Conservation (phyloP, 2,888 invertebrate genomes). For the Synanthedon vespiformis region DNA sequence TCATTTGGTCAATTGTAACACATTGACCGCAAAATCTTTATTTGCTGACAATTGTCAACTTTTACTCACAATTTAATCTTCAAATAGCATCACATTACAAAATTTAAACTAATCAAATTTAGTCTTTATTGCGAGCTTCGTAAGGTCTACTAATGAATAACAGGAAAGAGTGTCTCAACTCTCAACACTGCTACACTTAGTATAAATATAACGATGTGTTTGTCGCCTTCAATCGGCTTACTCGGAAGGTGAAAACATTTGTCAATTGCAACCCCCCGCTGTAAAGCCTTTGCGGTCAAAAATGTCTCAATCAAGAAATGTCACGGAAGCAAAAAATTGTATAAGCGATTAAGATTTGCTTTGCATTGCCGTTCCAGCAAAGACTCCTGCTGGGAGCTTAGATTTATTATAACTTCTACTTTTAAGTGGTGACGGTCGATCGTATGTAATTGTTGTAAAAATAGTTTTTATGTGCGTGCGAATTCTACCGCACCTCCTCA, state of each 20-base stretch:
- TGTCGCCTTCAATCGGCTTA: constrained; percentile 46
- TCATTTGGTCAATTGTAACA: constrained; percentile 13
- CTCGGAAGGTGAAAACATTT: constrained; percentile 36
- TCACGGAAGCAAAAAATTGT: constrained; percentile 24
- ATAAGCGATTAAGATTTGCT: constrained; percentile 21
- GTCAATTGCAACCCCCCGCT: constrained; percentile 51
- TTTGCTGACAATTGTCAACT: constrained; percentile 14
- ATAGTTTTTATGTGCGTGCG: too few relatives aligned
- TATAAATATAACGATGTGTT: constrained; percentile 25
- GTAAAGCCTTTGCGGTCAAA: constrained; percentile 54
- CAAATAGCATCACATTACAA: constrained; percentile 1
- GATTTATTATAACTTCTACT: constrained; percentile 28
- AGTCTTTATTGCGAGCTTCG: constrained; percentile 1
- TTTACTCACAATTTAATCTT: constrained; percentile 23
- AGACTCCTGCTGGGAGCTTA: constrained; percentile 43
- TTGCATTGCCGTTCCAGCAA: constrained; percentile 33
- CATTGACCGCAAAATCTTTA: constrained; percentile 23
- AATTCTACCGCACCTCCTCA: too few relatives aligned
- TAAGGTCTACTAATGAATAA: constrained; percentile 3
- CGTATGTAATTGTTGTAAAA: too few relatives aligned
- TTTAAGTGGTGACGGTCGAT: neutral
- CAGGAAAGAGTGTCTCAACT: constrained; percentile 9
- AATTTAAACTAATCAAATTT: too few relatives aligned
- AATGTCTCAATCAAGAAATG: constrained; percentile 53
- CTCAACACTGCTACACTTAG: constrained; percentile 13